A percentile compares a stretch with the other conserved stretches of the same genome.
These are phyloP conservation scores for Thumatha senex DNA, from an alignment of 2,888 invertebrate species.

Conservation along the genomic window DNA sequence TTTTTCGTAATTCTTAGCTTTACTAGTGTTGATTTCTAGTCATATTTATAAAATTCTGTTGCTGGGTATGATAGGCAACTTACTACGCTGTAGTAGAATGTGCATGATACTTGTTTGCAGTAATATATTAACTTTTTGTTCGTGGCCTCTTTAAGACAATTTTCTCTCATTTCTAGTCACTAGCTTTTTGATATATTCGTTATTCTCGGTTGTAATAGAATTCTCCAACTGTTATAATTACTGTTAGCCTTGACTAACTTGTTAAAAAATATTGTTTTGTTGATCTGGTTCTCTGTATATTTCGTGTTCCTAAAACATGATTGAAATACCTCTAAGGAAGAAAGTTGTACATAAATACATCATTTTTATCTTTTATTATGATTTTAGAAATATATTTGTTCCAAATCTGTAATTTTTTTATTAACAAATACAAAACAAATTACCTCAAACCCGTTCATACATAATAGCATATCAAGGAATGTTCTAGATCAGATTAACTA, in stretches of 20 bases:
- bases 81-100: conserved; percentile 57
- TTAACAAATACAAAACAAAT: no score
- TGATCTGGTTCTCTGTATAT: conserved; percentile 23
- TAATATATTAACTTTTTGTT: conserved; percentile 61
- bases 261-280: conserved; percentile 35
- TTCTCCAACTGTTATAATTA: conserved; percentile 7
- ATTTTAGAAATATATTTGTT: conserved; percentile 35
- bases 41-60: conserved; percentile 64
- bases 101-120: conserved; percentile 62
- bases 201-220: conserved; percentile 20
- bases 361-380: conserved; percentile 18
- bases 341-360: conserved; percentile 27
- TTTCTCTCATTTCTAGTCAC: conserved; percentile 59
- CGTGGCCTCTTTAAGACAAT: conserved; percentile 72
- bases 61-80: conserved; percentile 78
- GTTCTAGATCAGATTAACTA: conserved; percentile 58
- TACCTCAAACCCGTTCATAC: conserved; percentile 33
- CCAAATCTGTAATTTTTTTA: conserved; percentile 40
- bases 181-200: conserved; percentile 38
- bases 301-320: conserved; percentile 22
- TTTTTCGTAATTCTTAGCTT: conserved; percentile 78
- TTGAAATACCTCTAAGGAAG: conserved; percentile 31
- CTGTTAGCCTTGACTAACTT: conserved; percentile 19
- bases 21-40: conserved; percentile 60
- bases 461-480: conserved; percentile 45